Conservation (phyloP, 2,797 vertebrate species). For the Fistularia commersonii region DNA sequence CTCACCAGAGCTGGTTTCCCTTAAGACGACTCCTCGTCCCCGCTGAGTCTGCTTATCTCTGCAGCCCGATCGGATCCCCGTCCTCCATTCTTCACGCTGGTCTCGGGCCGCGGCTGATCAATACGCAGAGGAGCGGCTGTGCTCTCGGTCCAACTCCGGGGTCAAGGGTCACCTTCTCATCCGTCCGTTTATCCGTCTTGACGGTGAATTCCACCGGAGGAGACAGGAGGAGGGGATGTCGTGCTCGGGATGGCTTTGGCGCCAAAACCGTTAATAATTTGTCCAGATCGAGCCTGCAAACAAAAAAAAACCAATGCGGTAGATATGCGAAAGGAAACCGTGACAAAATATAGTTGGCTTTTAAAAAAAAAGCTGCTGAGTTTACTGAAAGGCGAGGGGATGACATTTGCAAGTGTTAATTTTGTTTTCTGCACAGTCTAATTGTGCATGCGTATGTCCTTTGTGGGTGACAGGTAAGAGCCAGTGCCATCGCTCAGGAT, state of each 20-base stretch:
- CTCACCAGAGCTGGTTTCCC: conserved; percentile 35
- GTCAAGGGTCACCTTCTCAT: conserved; percentile 53
- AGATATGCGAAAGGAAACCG: background rate
- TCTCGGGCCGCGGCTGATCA: conserved; percentile 48
- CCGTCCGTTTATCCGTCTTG: conserved; percentile 47
- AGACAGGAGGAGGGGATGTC: conserved; percentile 28
- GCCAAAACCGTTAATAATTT: conserved; percentile 24
- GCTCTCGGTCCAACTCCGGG: conserved; percentile 50
- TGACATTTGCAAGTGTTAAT: conserved; percentile 43
- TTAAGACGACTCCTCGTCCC: conserved; percentile 54
- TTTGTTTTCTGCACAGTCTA: conserved; percentile 46
- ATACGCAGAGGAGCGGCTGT: conserved; percentile 52
- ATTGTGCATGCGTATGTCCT: conserved; percentile 54
- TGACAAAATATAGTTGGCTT: background rate
- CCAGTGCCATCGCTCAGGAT: conserved; percentile 95
- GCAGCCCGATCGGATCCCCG: conserved; percentile 52
- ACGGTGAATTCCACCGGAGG: conserved; percentile 9
- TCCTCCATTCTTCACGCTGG: conserved; percentile 13
- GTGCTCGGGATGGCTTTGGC: conserved; percentile 9
- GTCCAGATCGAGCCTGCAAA: conserved; percentile 4
- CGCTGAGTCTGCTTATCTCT: conserved; percentile 44
- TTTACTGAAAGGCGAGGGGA: conserved; percentile 9
- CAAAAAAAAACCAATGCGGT: background rate
- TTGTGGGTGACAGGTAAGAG: conserved; percentile 82
- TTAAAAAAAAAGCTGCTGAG: conserved; percentile 7